These are phyloP conservation scores for Percopsis omiscomaycus DNA, from an alignment of 2,797 vertebrate species.

Conservation along the genomic window DNA sequence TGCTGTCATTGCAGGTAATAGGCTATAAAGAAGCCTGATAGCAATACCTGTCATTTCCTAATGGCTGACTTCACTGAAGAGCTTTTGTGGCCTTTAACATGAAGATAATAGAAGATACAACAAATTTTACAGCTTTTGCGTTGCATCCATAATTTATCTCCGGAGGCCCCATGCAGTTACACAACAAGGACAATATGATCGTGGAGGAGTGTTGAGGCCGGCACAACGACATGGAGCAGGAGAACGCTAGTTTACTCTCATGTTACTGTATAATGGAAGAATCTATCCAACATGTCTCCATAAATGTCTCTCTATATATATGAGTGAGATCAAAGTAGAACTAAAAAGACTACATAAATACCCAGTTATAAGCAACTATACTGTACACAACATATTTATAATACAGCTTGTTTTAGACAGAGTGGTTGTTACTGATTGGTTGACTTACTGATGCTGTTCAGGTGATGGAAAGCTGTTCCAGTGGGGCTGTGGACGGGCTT, in stretches of 20 bases:
- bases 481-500: conserved; percentile 55
- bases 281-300: conserved; percentile 17
- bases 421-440: not conserved
- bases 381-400: not conserved
- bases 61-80: conserved; percentile 99
- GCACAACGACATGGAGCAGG: conserved; percentile 54
- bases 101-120: conserved; percentile 99
- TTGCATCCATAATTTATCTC: conserved; percentile 99
- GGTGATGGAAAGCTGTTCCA: conserved; percentile 60
- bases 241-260: conserved; percentile 41
- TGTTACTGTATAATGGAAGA: conserved; percentile 34
- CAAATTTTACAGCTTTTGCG: conserved; percentile 99
- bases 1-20: conserved; percentile 99
- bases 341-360: too few relatives aligned
- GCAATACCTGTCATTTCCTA: conserved; percentile 99
- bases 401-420: not conserved
- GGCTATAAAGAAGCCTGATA: conserved; percentile 99
- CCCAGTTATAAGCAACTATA: too few relatives aligned
- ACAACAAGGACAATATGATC: conserved; percentile 99
- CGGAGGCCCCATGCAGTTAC: conserved; percentile 70
- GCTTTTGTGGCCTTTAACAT: conserved; percentile 99
- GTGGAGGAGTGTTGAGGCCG: conserved; percentile 67
- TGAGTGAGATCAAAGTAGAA: too few relatives aligned
- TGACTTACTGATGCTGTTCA: conserved; percentile 11
- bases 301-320: too few relatives aligned